Conservation (phyloP, 2,888 invertebrate genomes). For the Lepidochrysops patricia region DNA sequence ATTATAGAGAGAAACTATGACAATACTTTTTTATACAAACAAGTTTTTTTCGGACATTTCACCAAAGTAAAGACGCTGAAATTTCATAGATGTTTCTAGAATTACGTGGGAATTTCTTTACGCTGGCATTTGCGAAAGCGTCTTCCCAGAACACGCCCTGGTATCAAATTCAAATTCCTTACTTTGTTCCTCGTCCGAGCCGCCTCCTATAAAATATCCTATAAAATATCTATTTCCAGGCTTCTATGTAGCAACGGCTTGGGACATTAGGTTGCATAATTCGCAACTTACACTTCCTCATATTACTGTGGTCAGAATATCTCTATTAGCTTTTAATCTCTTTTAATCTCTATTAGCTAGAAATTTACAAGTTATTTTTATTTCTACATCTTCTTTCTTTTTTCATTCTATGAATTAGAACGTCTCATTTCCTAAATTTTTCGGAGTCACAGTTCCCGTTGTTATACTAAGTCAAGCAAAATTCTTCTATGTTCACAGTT, state of each 20-base stretch:
- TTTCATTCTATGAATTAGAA: too few relatives aligned
- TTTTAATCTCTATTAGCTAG: not conserved
- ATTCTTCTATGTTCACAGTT: not conserved
- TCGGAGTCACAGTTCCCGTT: too few relatives aligned
- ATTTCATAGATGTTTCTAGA: not conserved
- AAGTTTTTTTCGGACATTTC: not conserved
- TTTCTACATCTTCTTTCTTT: not conserved
- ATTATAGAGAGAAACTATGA: too few relatives aligned
- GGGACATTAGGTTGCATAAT: not conserved
- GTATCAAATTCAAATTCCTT: constrained; percentile 1
- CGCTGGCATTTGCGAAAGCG: not conserved
- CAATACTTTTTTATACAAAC: not conserved
- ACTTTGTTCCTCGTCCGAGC: not conserved
- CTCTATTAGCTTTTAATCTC: not conserved
- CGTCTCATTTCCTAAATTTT: too few relatives aligned
- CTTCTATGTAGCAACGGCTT: not conserved
- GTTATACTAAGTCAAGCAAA: too few relatives aligned
- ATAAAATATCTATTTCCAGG: constrained; percentile 1
- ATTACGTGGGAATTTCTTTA: not conserved
- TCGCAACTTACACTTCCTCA: not conserved
- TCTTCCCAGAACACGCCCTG: not conserved
- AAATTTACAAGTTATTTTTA: not conserved
- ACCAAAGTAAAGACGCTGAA: not conserved
- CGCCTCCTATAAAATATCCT: not conserved
- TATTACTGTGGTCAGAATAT: not conserved